A percentile compares a stretch with the other conserved stretches of the same genome.
Evolutionary conservation across 2,888 invertebrate genomes (phyloP).

Genomic region (Heliconius ismenius): DNA sequence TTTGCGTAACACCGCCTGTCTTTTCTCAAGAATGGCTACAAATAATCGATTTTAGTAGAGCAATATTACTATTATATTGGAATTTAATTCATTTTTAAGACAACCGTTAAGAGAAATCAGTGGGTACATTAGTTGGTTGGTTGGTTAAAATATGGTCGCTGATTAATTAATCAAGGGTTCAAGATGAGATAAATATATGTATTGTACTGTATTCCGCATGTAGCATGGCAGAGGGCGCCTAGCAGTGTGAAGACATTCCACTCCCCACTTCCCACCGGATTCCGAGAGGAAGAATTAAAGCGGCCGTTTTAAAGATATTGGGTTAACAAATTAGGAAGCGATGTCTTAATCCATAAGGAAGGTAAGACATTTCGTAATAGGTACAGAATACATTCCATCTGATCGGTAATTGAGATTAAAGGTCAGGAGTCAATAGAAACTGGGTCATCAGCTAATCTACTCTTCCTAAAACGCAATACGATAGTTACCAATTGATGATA

Average conservation of each 20-base stretch:
- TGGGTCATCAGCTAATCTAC: slow-evolving; percentile 36
- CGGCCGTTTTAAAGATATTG: neutral
- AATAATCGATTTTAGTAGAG: slow-evolving; percentile 13
- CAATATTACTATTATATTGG: neutral
- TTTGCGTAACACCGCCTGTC: slow-evolving; percentile 25
- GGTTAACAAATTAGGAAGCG: neutral
- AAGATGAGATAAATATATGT: too few relatives aligned
- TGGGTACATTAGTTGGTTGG: neutral
- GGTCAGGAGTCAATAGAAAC: slow-evolving; percentile 32
- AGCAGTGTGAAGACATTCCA: too few relatives aligned
- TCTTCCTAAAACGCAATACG: slow-evolving; percentile 38
- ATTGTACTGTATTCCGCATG: too few relatives aligned
- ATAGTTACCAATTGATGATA: slow-evolving; percentile 35
- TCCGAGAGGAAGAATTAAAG: too few relatives aligned
- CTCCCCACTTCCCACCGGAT: too few relatives aligned
- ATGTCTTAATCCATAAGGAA: slow-evolving; percentile 1
- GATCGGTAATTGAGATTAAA: slow-evolving; percentile 31
- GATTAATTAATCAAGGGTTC: neutral
- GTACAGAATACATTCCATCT: neutral
- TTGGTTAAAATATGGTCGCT: neutral
- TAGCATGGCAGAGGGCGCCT: too few relatives aligned
- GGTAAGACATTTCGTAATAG: neutral
- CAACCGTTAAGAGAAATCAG: slow-evolving; percentile 4
- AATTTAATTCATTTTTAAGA: slow-evolving; percentile 16
- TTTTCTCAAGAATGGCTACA: neutral